These are phyloP conservation scores for Salvator merianae DNA, from an alignment of 2,113 vertebrate species.

Conservation along the genomic window DNA sequence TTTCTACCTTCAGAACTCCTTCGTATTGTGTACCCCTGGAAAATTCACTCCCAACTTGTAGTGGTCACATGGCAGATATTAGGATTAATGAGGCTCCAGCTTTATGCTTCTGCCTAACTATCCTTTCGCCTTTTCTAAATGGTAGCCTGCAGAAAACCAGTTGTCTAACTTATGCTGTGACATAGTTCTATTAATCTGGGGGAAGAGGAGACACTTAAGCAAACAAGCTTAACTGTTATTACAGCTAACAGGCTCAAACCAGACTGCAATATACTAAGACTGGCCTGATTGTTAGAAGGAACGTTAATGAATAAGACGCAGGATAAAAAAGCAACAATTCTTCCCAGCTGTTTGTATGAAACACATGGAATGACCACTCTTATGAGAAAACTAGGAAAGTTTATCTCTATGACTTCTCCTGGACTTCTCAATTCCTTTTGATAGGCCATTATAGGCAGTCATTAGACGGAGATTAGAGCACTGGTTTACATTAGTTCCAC, in stretches of 20 bases:
- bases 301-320: not conserved
- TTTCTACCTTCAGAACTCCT: not conserved
- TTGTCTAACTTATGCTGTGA: not conserved
- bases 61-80: not conserved
- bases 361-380: no score
- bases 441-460: no score
- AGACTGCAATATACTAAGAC: not conserved
- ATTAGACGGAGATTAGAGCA: no score
- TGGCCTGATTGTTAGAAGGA: not conserved
- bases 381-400: no score
- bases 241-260: not conserved
- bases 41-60: not conserved
- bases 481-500: no score
- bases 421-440: no score
- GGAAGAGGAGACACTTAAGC: not conserved
- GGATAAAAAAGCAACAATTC: no score
- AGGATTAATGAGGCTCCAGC: not conserved
- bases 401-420: no score
- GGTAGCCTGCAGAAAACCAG: not conserved
- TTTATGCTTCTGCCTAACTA: not conserved
- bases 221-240: not conserved
- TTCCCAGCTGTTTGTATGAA: no score
- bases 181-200: not conserved
- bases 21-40: not conserved
- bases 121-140: not conserved